Conservation (phyloP, 2,888 invertebrate species). For the Nomada fucata region DNA sequence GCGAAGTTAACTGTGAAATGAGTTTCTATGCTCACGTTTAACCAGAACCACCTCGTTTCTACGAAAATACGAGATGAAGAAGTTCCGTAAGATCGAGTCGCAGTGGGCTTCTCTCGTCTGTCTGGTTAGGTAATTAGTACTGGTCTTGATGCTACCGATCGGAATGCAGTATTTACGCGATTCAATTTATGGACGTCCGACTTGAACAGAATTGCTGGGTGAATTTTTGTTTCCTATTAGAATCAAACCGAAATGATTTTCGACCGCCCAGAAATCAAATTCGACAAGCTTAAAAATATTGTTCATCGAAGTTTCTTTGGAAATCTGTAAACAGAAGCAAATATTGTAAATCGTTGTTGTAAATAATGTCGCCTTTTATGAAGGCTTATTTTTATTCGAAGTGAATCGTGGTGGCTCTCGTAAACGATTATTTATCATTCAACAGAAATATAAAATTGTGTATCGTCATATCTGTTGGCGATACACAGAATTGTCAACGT, state of each 20-base stretch:
- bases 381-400: no score
- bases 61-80: constrained; percentile 37
- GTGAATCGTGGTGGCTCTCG: no score
- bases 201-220: background rate
- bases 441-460: no score
- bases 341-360: no score
- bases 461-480: no score
- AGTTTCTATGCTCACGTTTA: background rate
- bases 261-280: background rate
- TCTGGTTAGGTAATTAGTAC: constrained; percentile 60
- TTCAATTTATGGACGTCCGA: background rate
- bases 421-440: no score
- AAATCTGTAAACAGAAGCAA: no score
- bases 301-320: no score
- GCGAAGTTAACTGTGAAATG: background rate
- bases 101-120: constrained; percentile 29
- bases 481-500: no score
- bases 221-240: background rate
- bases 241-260: background rate
- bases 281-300: no score
- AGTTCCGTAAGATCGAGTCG: constrained; percentile 59
- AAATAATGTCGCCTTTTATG: no score
- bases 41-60: constrained; percentile 23
- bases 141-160: constrained; percentile 51
- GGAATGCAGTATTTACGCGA: constrained; percentile 43